Conservation (phyloP, 2,888 invertebrate genomes). For the Pyralis farinalis region DNA sequence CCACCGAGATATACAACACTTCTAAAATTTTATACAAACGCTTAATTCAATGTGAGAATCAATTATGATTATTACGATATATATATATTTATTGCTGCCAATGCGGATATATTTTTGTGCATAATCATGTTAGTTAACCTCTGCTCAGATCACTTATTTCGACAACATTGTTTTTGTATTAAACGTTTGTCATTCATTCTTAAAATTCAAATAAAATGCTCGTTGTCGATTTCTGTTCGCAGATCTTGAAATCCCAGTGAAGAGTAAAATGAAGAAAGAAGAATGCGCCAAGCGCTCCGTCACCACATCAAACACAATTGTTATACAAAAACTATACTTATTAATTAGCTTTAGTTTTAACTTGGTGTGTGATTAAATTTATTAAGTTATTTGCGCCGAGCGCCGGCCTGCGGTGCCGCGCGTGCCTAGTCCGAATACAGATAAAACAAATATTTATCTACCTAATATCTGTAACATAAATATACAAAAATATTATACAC, state of each 20-base stretch:
- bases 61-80: too few relatives aligned
- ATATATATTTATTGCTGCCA: too few relatives aligned
- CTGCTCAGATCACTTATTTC: too few relatives aligned
- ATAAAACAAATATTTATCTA: conserved; percentile 73
- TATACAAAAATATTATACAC: conserved; percentile 54
- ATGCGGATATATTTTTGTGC: too few relatives aligned
- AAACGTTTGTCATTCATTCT: too few relatives aligned
- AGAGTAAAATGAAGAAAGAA: conserved; percentile 38
- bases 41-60: too few relatives aligned
- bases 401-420: conserved; percentile 60
- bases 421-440: conserved; percentile 77
- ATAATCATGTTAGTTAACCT: too few relatives aligned
- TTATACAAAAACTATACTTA: conserved; percentile 69
- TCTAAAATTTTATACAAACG: too few relatives aligned
- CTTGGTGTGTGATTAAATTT: conserved; percentile 75
- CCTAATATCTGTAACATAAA: conserved; percentile 67
- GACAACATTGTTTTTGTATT: too few relatives aligned
- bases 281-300: conserved; percentile 55
- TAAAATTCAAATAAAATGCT: conserved; percentile 6
- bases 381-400: conserved; percentile 74
- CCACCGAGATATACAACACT: too few relatives aligned
- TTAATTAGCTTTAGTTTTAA: conserved; percentile 69
- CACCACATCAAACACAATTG: conserved; percentile 54
- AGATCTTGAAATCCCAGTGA: conserved; percentile 67
- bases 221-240: conserved; percentile 39